phyloP scores from a whole-genome alignment of 1,140 invertebrate species.

The Xylocopa sonorina region DNA sequence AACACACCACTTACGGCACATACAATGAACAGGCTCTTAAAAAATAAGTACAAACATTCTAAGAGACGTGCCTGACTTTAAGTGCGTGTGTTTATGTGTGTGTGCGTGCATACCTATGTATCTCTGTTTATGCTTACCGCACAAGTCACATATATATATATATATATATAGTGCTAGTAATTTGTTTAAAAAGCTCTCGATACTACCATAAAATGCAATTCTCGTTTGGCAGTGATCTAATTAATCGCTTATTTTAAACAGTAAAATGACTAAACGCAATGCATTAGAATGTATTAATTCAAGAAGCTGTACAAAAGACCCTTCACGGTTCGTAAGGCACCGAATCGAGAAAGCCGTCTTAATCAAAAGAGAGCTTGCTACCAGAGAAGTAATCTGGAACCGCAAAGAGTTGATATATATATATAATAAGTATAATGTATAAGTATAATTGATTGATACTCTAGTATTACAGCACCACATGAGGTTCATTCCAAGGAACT shows the following conservation, averaged over 20 bases:
- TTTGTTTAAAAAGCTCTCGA: conserved; percentile 48
- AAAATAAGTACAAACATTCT: conserved; percentile 69
- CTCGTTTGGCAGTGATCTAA: conserved; percentile 72
- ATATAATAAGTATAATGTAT: conserved; percentile 24
- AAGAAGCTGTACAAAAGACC: conserved; percentile 79
- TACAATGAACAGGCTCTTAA: conserved; percentile 50
- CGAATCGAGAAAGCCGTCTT: not conserved
- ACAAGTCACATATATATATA: conserved; percentile 33
- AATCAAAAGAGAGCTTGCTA: not conserved
- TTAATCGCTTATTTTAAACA: conserved; percentile 64
- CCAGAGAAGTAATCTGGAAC: not conserved
- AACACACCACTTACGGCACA: conserved; percentile 47
- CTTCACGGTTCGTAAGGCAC: not conserved
- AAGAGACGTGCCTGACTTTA: conserved; percentile 46
- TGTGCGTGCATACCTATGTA: not conserved
- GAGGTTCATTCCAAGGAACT: conserved; percentile 62
- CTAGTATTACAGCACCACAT: conserved; percentile 73
- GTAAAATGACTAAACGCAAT: conserved; percentile 71
- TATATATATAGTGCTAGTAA: conserved; percentile 35
- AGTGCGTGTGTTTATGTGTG: conserved; percentile 34
- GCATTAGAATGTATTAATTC: conserved; percentile 75
- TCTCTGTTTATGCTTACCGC: not conserved
- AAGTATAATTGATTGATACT: conserved; percentile 71
- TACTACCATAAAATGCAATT: conserved; percentile 69
- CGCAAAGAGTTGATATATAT: not conserved